Evolutionary conservation across 2,113 vertebrate species (phyloP).

Genomic region (Dromas ardeola): DNA sequence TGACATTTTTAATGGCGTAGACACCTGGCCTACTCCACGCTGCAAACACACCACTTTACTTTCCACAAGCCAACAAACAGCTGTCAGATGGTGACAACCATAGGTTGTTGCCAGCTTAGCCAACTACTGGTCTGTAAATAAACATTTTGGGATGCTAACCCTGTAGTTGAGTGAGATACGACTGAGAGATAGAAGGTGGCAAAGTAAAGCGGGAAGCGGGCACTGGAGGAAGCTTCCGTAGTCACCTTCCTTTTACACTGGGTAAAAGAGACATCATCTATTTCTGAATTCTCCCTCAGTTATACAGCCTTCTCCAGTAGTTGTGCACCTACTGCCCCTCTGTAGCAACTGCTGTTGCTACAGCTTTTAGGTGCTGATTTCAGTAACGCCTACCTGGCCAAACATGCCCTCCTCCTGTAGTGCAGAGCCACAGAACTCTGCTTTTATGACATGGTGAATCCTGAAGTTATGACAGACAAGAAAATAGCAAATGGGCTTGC

Average conservation of each 20-base stretch:
- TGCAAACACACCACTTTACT: neutral
- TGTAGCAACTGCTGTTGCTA: neutral
- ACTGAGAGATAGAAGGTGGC: neutral
- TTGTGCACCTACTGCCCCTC: neutral
- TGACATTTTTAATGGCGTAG: neutral
- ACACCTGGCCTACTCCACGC: neutral
- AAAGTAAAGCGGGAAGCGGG: neutral
- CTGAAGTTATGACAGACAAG: neutral
- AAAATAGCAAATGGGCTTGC: neutral
- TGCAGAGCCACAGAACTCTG: neutral
- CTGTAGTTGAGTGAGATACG: neutral
- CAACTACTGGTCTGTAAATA: neutral
- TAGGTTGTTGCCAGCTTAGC: neutral
- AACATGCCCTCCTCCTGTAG: neutral
- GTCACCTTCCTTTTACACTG: neutral
- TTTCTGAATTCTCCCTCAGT: neutral
- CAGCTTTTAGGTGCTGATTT: neutral
- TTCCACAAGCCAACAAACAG: neutral
- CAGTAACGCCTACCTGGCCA: neutral
- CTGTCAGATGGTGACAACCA: neutral
- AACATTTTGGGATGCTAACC: neutral
- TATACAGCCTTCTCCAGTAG: neutral
- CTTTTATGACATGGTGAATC: neutral
- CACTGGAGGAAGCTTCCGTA: neutral
- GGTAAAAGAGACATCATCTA: neutral